These are phyloP conservation scores for Tarsius wallacei DNA, from an alignment of 2,797 vertebrate species.

Conservation along the genomic window DNA sequence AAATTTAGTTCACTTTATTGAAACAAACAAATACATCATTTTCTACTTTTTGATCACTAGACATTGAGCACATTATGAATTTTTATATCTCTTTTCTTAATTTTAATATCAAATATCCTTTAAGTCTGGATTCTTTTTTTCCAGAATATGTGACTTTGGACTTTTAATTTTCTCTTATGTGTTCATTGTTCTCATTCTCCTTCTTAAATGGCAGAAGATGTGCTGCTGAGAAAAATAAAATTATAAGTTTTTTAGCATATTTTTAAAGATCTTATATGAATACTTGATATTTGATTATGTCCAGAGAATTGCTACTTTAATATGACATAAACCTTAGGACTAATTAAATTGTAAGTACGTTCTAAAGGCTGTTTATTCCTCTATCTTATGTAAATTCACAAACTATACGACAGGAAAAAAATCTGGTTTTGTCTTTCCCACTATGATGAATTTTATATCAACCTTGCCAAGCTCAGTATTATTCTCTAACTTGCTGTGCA, in stretches of 20 bases:
- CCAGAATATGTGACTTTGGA: background rate
- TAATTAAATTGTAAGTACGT: background rate
- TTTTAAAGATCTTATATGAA: background rate
- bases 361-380: background rate
- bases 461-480: conserved; percentile 10
- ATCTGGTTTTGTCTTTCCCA: background rate
- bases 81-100: background rate
- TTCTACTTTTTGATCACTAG: conserved; percentile 24
- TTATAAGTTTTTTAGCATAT: conserved; percentile 38
- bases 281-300: conserved; percentile 49
- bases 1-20: background rate
- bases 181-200: background rate
- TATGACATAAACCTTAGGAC: background rate
- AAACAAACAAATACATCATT: background rate
- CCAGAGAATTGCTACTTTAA: conserved; percentile 16
- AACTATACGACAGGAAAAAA: background rate
- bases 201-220: background rate
- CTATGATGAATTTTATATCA: conserved; percentile 46
- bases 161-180: background rate
- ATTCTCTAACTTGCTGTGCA: conserved; percentile 55
- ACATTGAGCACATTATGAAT: background rate
- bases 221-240: conserved; percentile 33
- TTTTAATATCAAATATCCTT: conserved; percentile 23
- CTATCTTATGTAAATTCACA: background rate
- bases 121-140: background rate